Evolutionary conservation across 2,888 invertebrate species (phyloP).

Genomic region (Hypselothyrea guttata): DNA sequence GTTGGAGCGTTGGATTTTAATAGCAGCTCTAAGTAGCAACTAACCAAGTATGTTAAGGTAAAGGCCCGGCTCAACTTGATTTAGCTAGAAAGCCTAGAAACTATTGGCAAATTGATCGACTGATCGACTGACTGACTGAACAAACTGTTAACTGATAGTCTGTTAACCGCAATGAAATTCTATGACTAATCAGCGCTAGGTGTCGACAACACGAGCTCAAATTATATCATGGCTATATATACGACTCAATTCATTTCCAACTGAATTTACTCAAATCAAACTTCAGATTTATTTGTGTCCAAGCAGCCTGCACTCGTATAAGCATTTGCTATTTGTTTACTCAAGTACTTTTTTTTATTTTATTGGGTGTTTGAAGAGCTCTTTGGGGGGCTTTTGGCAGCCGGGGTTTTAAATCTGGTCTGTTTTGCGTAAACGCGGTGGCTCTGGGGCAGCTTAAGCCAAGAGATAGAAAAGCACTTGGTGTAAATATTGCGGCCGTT

Average conservation of each 20-base stretch:
- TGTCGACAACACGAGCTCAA: constrained; percentile 45
- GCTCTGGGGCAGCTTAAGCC: constrained; percentile 66
- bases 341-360: constrained; percentile 24
- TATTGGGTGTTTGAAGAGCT: constrained; percentile 28
- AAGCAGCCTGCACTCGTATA: constrained; percentile 46
- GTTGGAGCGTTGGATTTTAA: constrained; percentile 79
- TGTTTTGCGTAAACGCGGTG: constrained; percentile 71
- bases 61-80: constrained; percentile 36
- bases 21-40: constrained; percentile 31
- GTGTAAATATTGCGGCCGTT: constrained; percentile 65
- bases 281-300: constrained; percentile 4
- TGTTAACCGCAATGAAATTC: constrained; percentile 56
- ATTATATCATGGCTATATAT: constrained; percentile 57
- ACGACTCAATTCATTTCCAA: constrained; percentile 36
- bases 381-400: constrained; percentile 23
- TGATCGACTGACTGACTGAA: constrained; percentile 1
- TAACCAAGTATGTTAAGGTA: constrained; percentile 62
- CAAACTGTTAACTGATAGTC: constrained; percentile 20
- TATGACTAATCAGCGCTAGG: constrained; percentile 47
- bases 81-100: constrained; percentile 16
- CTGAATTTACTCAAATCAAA: constrained; percentile 36
- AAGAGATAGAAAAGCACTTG: constrained; percentile 29
- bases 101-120: neutral
- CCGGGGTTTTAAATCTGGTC: too few relatives aligned
- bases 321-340: constrained; percentile 44